Evolutionary conservation across 2,797 vertebrate genomes (phyloP).

Genomic region (Gorsachius magnificus): DNA sequence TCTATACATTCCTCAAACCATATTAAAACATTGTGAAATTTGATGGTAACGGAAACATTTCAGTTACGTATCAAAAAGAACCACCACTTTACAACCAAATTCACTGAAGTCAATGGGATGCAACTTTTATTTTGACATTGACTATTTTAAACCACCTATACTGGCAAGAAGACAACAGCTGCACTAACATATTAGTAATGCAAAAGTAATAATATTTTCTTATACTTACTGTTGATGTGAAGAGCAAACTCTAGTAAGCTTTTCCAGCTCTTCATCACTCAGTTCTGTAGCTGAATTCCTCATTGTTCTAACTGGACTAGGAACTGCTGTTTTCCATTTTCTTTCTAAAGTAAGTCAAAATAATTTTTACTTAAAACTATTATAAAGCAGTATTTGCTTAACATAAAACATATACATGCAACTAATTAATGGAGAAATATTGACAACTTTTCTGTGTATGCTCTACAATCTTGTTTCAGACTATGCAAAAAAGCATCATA

Average conservation of each 20-base stretch:
- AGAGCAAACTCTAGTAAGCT: constrained; percentile 86
- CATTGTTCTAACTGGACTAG: not conserved
- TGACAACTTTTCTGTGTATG: not conserved
- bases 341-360: constrained; percentile 81
- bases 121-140: not conserved
- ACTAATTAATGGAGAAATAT: not conserved
- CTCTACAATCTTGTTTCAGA: not conserved
- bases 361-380: constrained; percentile 5
- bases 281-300: constrained; percentile 74
- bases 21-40: not conserved
- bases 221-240: constrained; percentile 90
- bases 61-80: not conserved
- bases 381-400: not conserved
- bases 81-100: not conserved
- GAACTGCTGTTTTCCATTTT: constrained; percentile 79
- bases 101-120: not conserved
- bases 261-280: constrained; percentile 82
- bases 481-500: not conserved
- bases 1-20: not conserved
- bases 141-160: not conserved
- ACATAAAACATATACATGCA: not conserved
- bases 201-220: not conserved
- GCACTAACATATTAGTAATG: not conserved
- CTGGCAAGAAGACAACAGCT: not conserved
- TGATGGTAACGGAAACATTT: not conserved